Evolutionary conservation across 2,888 invertebrate species (phyloP).

Genomic region (Erebia palarica): DNA sequence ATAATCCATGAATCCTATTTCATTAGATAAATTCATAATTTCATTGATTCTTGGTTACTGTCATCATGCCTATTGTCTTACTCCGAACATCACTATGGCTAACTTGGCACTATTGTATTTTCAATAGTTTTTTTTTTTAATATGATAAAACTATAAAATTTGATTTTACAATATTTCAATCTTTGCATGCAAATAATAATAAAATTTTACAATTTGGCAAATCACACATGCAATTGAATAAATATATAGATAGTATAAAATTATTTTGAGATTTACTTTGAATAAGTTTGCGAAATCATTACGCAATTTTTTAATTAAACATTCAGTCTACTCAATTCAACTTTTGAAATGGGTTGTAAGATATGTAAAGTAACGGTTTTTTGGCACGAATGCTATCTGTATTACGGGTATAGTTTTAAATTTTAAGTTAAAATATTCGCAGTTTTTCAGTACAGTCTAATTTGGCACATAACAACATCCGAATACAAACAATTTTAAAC

Average conservation of each 20-base stretch:
- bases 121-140: no score
- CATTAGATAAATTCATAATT: no score
- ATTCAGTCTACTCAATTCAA: no score
- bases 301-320: no score
- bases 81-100: background rate
- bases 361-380: background rate
- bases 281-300: background rate
- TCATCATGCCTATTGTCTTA: no score
- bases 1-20: no score
- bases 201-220: background rate
- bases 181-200: no score
- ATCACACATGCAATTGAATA: background rate
- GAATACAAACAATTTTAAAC: conserved; percentile 52
- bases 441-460: conserved; percentile 26
- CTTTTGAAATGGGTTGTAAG: no score
- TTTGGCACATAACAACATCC: conserved; percentile 48
- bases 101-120: no score
- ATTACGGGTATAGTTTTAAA: background rate
- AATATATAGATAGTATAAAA: background rate
- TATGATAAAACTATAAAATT: no score
- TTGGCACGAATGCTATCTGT: background rate
- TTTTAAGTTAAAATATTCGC: conserved; percentile 1
- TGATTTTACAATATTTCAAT: no score
- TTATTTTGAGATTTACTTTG: background rate
- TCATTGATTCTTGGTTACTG: no score